Base-by-base conservation (phyloP, 2,797 vertebrate genomes). In the Brachyrhaphis roseni region DNA sequence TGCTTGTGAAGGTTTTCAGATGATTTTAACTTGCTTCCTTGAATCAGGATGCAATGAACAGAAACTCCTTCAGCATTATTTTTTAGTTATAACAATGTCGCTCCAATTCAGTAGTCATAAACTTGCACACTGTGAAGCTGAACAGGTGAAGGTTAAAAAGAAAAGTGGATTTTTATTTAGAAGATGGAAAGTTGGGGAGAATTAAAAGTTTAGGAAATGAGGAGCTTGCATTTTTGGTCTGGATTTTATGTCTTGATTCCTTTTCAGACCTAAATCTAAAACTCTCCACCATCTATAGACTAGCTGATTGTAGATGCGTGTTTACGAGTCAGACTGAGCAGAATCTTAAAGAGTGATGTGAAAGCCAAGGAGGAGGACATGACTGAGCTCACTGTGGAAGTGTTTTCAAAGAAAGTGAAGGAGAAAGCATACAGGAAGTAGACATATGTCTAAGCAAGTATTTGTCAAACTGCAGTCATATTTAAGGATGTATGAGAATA, bases 361-460 rank as follows among this genome's bases (percentile, higher is more conserved):
- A 92, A 90, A 90, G 89, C 78, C 76, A 78, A 86, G 91, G 88
- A 79, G 47, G 77, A 82, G 0, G 43, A 85, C 18, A 72, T 26
- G 82, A 77, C 78, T n/a, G 46, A 45, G 78, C 80, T 81, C 78
- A 73, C 39, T 8, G 68, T 47, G 76, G 86, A 80, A 90, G 82
- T 62, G 91, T 77, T 76, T 71, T 74, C 26, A 62, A 28, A 80
- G 94, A 88, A 95, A 91, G 93, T 93, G 94, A 82, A 62, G 43
- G 83, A 87, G 95, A 93, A 94, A 82, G 95, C 68, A 72, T 84
- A 77, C 5, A 8, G 94, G 87, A 95, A 93, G 95, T 95, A 91
- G 90, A 87, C 74, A 79, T 51, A 82, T 84, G 90, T 89, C 78
- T 75, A 82, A 88, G 92, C 78, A 94, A 87, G 93, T 94, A 92